Evolutionary conservation across 1,140 invertebrate genomes (phyloP), one percentile per base, ranked within the genome.

Genomic region (Dryas iulia): DNA sequence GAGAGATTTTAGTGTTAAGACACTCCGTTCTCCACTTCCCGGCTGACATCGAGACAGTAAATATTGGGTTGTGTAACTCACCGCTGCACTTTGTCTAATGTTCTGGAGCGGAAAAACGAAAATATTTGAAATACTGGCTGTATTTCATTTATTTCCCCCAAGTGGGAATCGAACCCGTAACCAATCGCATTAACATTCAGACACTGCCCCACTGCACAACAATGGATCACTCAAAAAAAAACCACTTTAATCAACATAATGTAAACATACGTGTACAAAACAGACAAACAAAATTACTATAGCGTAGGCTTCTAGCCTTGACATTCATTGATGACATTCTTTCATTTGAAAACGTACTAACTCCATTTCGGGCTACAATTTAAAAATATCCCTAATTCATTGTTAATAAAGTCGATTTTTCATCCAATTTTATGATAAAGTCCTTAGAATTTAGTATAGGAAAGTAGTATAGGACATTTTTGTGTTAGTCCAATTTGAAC

Each of bases 261-360:
- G 14, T 26, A 60, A 24, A 60, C 47, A 60, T 59, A 39, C 26
- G 52, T 33, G 18, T 21, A 68, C 66, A 68, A 60, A 69, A 63
- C 54, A 24, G 56, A 67, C 28, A 67, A 68, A 56, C 69, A 33
- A 69, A 58, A 63, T 63, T 63, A 63, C 60, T 64, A 69, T 33
- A 69, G 54, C 33, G 52, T 66, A 67, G 67, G 59, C 58, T 60
- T 66, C 54, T 68, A 68, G 58, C 81, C 81, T 83, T 83, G 81
- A 83, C 81, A 83, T 83, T 83, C 81, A 83, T 77, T 79, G 71
- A 78, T 70, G 64, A 61, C 31, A 21, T 23, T 12, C 18, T 11
- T 25, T 26, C 10, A 69, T 12, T 12, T 28, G 54, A 28, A 68
- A 74, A 73, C 35, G 60, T 23, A 54, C 10, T 66, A 79, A 58